Percentiles rank a stretch among this genome's conserved stretches.
phyloP scores from a whole-genome alignment of 2,888 invertebrate genomes.

The Xestia ashworthii region DNA sequence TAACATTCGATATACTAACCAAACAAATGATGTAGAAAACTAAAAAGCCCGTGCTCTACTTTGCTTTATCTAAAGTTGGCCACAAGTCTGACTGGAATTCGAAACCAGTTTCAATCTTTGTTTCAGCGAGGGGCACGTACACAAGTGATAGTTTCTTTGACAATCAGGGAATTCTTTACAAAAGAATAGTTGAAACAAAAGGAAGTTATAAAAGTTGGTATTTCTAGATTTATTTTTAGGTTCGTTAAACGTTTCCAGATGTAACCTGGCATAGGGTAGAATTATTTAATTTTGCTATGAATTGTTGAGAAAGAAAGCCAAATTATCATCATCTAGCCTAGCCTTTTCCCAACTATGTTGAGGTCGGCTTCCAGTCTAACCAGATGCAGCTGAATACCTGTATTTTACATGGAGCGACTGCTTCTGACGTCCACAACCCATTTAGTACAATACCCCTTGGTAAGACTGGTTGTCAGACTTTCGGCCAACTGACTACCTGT shows the following conservation, averaged over 20 bases:
- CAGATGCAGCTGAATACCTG: too few species aligned
- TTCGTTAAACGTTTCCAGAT: neutral
- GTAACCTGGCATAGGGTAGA: too few species aligned
- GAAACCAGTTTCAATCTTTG: conserved; percentile 32
- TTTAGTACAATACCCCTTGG: too few species aligned
- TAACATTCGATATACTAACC: neutral
- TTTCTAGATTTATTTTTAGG: neutral
- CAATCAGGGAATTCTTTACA: conserved; percentile 37
- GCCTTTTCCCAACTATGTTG: too few species aligned
- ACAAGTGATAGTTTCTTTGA: conserved; percentile 51
- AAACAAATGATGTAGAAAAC: conserved; percentile 2
- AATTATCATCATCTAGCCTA: too few species aligned
- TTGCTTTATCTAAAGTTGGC: conserved; percentile 23
- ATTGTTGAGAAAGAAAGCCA: neutral
- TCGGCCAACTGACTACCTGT: too few species aligned
- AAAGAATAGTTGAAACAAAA: conserved; percentile 44
- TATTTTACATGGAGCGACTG: too few species aligned
- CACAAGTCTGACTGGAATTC: conserved; percentile 31
- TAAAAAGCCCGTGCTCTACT: conserved; percentile 19
- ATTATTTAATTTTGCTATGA: neutral
- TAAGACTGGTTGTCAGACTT: too few species aligned
- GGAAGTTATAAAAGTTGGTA: neutral
- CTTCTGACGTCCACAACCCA: too few species aligned
- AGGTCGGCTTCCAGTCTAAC: too few species aligned
- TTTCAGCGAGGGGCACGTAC: conserved; percentile 30